These are phyloP conservation scores for Hypanus sabinus DNA, from an alignment of 2,113 vertebrate genomes.

Conservation along the genomic window DNA sequence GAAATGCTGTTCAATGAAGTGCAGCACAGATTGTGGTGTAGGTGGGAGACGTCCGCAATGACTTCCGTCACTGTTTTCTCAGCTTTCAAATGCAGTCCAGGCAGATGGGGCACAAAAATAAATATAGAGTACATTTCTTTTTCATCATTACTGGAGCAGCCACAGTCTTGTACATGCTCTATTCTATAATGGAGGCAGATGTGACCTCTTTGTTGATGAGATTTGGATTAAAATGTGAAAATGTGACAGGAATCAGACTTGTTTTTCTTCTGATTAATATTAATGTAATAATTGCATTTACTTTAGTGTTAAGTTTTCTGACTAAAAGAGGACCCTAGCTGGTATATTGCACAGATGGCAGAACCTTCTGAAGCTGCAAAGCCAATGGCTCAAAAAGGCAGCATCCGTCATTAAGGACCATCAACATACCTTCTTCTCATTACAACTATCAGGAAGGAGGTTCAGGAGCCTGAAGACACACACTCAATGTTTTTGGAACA, in stretches of 20 bases:
- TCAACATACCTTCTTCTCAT: too few relatives aligned
- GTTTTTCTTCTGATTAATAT: background rate
- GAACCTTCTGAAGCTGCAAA: too few relatives aligned
- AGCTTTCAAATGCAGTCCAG: conserved; percentile 14
- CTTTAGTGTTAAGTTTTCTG: background rate
- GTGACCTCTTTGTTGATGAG: background rate
- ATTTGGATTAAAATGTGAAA: background rate
- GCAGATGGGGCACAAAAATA: background rate
- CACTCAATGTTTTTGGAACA: too few relatives aligned
- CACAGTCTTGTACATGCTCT: background rate
- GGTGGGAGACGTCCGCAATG: background rate
- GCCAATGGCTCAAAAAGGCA: too few relatives aligned
- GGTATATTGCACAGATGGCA: background rate
- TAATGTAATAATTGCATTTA: background rate
- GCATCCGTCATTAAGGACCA: too few relatives aligned
- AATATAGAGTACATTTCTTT: background rate
- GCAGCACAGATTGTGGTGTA: conserved; percentile 2
- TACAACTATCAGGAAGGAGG: too few relatives aligned
- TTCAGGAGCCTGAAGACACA: too few relatives aligned
- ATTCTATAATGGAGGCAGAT: background rate
- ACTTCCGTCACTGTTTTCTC: background rate
- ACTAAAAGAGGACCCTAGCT: background rate
- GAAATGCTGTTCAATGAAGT: conserved; percentile 4
- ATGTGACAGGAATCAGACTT: background rate
- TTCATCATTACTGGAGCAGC: background rate